Base-by-base conservation (phyloP, 2,113 vertebrate species). In the Hiodon alosoides region DNA sequence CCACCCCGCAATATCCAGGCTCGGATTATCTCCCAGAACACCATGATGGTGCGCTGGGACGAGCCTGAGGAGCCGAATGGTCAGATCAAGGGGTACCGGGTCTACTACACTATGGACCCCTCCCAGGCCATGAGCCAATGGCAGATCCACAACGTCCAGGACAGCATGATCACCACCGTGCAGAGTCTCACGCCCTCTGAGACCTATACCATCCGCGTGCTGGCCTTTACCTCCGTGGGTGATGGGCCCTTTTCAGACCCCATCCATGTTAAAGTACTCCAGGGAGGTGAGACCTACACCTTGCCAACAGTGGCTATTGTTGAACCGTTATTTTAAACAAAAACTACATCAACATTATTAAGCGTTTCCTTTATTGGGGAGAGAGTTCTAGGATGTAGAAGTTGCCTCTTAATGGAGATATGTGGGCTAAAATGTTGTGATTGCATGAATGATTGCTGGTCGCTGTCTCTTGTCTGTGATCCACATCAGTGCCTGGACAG, bases 41-140 rank as follows among this genome's bases (percentile, higher is more conserved):
- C 94, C 5, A 96, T 99, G 92, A 93, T 97, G 82, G 94, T 99
- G 79, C 94, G 96, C 85, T 99, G 97, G 97, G 97, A 99, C 62
- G 96, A 99, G 58, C 97, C 97, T 0, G 95, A 98, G 88, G 97
- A 99, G 72, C 97, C 97, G 74, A 99, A 99, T 0, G 97, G 97
- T 5, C 83, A 97, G 89, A 95, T 99, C 81, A 94, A 97, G 0
- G 97, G 97, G 3, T 99, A 99, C 78, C 90, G 97, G 0, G 91
- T 99, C 0, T 99, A 98, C 68, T 99, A 98, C 80, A 99, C 95
- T 82, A 97, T 95, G 94, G 96, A 98, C 76, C 94, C 96, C 0
- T 94, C 94, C 0, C 90, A 94, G 59, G 92, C 94, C 0, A 94
- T 98, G 81, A 95, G 92, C 80, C 94, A 93, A 80, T 99, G 97